These are phyloP conservation scores for Lagocephalus sceleratus DNA, from an alignment of 2,797 vertebrate species.

Conservation along the genomic window DNA sequence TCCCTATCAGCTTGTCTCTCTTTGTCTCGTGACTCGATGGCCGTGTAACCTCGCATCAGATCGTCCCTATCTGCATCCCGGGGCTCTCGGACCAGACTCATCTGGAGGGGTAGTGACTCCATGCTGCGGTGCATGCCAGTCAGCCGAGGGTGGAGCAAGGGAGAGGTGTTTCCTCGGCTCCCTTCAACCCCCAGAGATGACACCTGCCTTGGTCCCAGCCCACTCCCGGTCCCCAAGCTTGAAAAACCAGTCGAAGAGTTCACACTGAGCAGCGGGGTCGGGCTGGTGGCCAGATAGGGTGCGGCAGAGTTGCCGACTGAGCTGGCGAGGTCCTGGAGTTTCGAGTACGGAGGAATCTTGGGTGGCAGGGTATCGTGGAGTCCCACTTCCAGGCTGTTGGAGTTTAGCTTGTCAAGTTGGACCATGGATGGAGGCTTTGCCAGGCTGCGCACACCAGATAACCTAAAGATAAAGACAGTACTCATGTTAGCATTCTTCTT, in stretches of 20 bases:
- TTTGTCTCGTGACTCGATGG: constrained; percentile 54
- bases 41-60: constrained; percentile 47
- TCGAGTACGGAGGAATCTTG: constrained; percentile 76
- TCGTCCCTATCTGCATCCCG: constrained; percentile 67
- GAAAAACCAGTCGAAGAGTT: constrained; percentile 92
- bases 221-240: constrained; percentile 63
- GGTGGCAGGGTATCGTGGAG: constrained; percentile 67
- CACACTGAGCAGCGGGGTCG: constrained; percentile 90
- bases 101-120: constrained; percentile 90
- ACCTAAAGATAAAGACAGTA: constrained; percentile 44
- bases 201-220: constrained; percentile 71
- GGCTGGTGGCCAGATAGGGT: constrained; percentile 87
- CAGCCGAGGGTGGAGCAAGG: constrained; percentile 87
- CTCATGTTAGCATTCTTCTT: constrained; percentile 4
- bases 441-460: constrained; percentile 84
- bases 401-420: constrained; percentile 90
- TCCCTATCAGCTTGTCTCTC: constrained; percentile 70
- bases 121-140: constrained; percentile 91
- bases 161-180: constrained; percentile 56
- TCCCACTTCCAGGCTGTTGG: constrained; percentile 83
- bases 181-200: constrained; percentile 63
- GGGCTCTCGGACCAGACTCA: constrained; percentile 82
- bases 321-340: constrained; percentile 79
- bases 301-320: constrained; percentile 46
- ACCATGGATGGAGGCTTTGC: constrained; percentile 84